phyloP scores from a whole-genome alignment of 2,797 vertebrate species.

The Macrochelys suwanniensis region DNA sequence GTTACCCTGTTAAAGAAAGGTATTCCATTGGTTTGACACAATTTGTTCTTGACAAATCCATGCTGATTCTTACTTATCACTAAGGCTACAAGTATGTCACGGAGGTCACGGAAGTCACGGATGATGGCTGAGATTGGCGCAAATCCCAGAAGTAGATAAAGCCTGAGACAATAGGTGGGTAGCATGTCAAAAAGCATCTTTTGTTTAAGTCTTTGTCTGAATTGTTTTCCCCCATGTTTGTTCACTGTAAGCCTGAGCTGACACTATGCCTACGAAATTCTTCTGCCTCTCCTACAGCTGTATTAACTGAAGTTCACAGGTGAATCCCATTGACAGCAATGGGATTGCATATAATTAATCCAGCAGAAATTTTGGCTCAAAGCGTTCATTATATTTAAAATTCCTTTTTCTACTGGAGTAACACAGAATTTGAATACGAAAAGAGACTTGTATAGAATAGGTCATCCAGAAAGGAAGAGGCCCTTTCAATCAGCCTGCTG shows the following conservation, averaged over 20 bases:
- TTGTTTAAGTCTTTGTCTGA: neutral
- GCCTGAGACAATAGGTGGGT: neutral
- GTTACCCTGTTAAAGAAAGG: too few relatives aligned
- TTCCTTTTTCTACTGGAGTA: neutral
- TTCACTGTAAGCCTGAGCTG: accelerated
- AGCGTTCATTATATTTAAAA: neutral
- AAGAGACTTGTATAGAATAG: neutral
- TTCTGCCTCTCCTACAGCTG: neutral
- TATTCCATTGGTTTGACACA: too few relatives aligned
- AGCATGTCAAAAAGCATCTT: neutral
- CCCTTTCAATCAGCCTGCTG: neutral
- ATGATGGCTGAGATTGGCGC: neutral
- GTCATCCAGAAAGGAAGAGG: neutral
- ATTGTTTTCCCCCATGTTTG: neutral
- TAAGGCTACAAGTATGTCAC: too few relatives aligned
- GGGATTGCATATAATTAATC: neutral
- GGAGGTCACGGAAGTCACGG: neutral
- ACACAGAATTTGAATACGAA: neutral
- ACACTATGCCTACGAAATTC: neutral
- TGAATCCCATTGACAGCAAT: accelerated
- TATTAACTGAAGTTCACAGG: neutral
- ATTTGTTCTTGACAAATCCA: too few relatives aligned
- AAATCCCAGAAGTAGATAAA: neutral
- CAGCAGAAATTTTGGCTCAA: neutral
- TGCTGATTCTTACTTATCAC: too few relatives aligned